Percentiles rank a stretch among this genome's conserved stretches.
Evolutionary conservation across 2,888 invertebrate species (phyloP).

Genomic region (Dendrolimus pini): DNA sequence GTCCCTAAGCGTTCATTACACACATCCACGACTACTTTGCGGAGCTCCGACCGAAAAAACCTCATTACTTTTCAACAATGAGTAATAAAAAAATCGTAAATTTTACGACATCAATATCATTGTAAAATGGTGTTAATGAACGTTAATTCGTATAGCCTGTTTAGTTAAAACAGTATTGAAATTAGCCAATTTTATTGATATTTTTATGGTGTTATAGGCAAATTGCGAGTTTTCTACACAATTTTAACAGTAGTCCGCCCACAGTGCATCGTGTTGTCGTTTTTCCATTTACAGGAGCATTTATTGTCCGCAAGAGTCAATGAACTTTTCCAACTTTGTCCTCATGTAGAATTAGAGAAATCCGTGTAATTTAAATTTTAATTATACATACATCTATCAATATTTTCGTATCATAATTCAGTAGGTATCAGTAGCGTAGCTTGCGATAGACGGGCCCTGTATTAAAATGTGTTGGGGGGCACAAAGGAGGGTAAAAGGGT

Average conservation of each 20-base stretch:
- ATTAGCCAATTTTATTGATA: conserved; percentile 18
- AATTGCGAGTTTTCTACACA: conserved; percentile 38
- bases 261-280: conserved; percentile 21
- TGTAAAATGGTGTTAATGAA: background rate
- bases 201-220: conserved; percentile 48
- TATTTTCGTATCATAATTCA: too few relatives aligned
- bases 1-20: too few relatives aligned
- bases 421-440: too few relatives aligned
- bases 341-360: conserved; percentile 3
- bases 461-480: too few relatives aligned
- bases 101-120: background rate
- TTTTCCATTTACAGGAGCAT: conserved; percentile 35
- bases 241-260: conserved; percentile 38
- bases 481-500: too few relatives aligned
- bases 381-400: too few relatives aligned
- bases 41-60: too few relatives aligned
- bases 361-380: too few relatives aligned
- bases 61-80: too few relatives aligned
- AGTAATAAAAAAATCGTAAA: background rate
- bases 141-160: conserved; percentile 1
- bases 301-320: conserved; percentile 35
- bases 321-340: conserved; percentile 17
- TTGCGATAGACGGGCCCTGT: too few relatives aligned
- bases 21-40: too few relatives aligned
- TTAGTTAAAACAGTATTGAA: conserved; percentile 11